A percentile compares a stretch with the other conserved stretches of the same genome.
Evolutionary conservation across 2,113 vertebrate genomes (phyloP).

Genomic region (Paradoxurus hermaphroditus): DNA sequence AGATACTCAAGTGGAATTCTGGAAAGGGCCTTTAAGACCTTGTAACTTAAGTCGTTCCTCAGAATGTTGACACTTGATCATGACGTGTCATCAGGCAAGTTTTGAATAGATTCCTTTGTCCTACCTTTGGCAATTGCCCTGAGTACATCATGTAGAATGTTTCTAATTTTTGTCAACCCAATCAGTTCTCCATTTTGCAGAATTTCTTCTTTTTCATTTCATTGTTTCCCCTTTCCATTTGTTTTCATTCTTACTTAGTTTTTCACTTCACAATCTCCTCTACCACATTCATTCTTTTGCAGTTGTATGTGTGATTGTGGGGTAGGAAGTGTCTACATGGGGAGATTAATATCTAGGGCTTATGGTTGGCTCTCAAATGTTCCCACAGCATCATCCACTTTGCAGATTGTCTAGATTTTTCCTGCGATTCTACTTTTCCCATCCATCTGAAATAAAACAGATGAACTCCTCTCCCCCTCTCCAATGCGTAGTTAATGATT

Average conservation of each 20-base stretch:
- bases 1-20: not conserved
- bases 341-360: not conserved
- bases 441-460: not conserved
- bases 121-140: not conserved
- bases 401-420: not conserved
- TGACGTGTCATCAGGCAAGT: not conserved
- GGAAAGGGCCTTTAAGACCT: not conserved
- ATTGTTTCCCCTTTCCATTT: not conserved
- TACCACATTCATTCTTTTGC: not conserved
- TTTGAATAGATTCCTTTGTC: not conserved
- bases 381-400: not conserved
- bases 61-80: constrained; percentile 8
- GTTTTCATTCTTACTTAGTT: not conserved
- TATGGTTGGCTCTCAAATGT: not conserved
- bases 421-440: not conserved
- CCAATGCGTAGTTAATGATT: not conserved
- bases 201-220: not conserved
- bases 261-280: not conserved
- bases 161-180: not conserved
- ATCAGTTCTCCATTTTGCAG: not conserved
- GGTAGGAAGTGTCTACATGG: not conserved
- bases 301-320: not conserved
- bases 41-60: not conserved
- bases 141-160: not conserved
- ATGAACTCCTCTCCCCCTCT: not conserved